phyloP scores from a whole-genome alignment of 2,888 invertebrate species.

The Tigriopus californicus region DNA sequence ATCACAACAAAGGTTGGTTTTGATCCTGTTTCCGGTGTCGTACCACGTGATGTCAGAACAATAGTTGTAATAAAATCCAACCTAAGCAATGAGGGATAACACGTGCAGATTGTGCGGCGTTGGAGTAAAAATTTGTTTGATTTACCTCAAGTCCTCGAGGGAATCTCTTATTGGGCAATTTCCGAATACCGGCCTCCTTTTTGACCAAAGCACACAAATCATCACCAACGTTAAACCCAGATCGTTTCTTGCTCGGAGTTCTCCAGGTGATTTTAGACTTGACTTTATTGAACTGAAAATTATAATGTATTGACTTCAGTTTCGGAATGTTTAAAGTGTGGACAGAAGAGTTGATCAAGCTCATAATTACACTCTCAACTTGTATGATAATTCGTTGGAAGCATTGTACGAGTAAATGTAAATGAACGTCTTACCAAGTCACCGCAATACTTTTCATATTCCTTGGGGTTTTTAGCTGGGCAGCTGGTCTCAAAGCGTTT shows the following conservation, averaged over 20 bases:
- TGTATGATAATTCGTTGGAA: too few species aligned
- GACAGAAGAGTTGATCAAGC: background rate
- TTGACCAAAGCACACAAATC: background rate
- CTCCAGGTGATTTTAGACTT: background rate
- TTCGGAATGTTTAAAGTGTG: too few species aligned
- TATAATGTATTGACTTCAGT: too few species aligned
- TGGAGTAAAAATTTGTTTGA: too few species aligned
- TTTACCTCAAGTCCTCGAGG: too few species aligned
- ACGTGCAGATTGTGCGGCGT: too few species aligned
- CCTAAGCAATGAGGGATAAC: background rate
- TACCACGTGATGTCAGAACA: constrained; percentile 2
- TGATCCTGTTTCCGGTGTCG: background rate
- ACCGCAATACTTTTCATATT: background rate
- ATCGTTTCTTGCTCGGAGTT: background rate
- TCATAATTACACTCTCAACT: too few species aligned
- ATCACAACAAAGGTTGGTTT: background rate
- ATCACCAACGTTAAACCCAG: background rate
- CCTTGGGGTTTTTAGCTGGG: background rate
- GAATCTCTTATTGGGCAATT: too few species aligned
- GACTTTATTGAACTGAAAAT: background rate
- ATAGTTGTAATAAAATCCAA: background rate
- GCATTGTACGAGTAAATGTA: too few species aligned
- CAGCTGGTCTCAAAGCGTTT: background rate
- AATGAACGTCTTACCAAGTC: background rate
- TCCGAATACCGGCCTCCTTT: too few species aligned